These are phyloP conservation scores for Noctua fimbriata DNA, from an alignment of 2,888 invertebrate genomes.

Conservation along the genomic window DNA sequence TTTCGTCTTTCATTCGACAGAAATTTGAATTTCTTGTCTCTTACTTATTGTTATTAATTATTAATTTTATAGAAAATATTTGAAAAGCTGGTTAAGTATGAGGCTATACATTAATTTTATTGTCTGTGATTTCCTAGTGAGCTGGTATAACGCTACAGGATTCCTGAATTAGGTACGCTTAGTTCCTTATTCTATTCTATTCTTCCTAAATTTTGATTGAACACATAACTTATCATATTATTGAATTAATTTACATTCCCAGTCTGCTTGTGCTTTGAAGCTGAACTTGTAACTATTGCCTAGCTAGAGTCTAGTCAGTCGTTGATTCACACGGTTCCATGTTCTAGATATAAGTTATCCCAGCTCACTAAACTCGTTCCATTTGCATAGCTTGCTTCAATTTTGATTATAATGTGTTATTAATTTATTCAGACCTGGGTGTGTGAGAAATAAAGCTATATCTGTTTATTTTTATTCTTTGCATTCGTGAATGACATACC, in stretches of 20 bases:
- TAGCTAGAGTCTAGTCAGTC: constrained; percentile 63
- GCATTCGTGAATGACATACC: neutral
- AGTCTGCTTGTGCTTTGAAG: constrained; percentile 16
- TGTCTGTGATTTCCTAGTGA: constrained; percentile 73
- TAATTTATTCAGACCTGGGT: constrained; percentile 71
- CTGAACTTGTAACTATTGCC: constrained; percentile 38
- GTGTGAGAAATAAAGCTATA: constrained; percentile 68
- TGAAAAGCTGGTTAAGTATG: constrained; percentile 63
- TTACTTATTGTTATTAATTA: constrained; percentile 50
- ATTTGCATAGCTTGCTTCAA: constrained; percentile 64
- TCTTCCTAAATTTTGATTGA: neutral
- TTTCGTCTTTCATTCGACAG: constrained; percentile 30
- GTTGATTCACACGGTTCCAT: constrained; percentile 47
- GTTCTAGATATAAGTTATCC: constrained; percentile 48
- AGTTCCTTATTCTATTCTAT: neutral
- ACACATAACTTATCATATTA: neutral
- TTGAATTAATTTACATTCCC: neutral
- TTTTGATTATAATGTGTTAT: constrained; percentile 68
- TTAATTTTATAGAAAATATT: constrained; percentile 55
- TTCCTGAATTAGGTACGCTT: constrained; percentile 7
- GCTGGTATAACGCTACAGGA: constrained; percentile 58
- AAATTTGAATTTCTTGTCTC: constrained; percentile 40
- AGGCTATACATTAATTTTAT: constrained; percentile 71
- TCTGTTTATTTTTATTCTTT: constrained; percentile 61
- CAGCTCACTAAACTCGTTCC: constrained; percentile 63